Evolutionary conservation across 2,888 invertebrate species (phyloP).

Genomic region (Reticulitermes lucifugus): DNA sequence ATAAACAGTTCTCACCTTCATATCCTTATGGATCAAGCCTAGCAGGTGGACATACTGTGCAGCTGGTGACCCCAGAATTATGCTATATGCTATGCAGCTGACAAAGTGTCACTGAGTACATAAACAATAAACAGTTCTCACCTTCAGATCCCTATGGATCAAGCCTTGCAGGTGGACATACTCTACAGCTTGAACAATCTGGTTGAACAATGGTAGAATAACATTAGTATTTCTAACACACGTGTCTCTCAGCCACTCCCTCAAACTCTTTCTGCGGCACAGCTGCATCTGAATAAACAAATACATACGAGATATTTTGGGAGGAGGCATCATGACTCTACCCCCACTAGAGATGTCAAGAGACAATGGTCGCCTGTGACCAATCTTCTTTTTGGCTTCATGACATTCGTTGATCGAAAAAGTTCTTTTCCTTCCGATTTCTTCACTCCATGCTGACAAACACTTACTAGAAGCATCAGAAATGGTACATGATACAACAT

Average conservation of each 20-base stretch:
- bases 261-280: conserved; percentile 87
- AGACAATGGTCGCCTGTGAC: conserved; percentile 59
- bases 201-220: conserved; percentile 81
- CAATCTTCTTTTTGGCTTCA: conserved; percentile 7
- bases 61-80: conserved; percentile 64
- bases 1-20: conserved; percentile 75
- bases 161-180: conserved; percentile 94
- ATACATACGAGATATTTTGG: conserved; percentile 69
- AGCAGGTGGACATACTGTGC: conserved; percentile 95
- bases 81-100: too few species aligned
- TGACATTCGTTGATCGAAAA: background rate
- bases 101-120: too few species aligned
- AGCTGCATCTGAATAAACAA: conserved; percentile 99
- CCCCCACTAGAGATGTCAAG: conserved; percentile 59
- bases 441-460: conserved; percentile 28
- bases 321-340: conserved; percentile 50
- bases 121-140: conserved; percentile 59
- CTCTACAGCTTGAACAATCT: conserved; percentile 94
- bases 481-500: background rate
- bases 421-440: background rate
- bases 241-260: conserved; percentile 85
- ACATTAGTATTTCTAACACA: conserved; percentile 59
- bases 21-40: conserved; percentile 94
- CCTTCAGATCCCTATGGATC: conserved; percentile 96
- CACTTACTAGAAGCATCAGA: background rate